Evolutionary conservation across 1,140 invertebrate species (phyloP).

Genomic region (Drosophila prosaltans): DNA sequence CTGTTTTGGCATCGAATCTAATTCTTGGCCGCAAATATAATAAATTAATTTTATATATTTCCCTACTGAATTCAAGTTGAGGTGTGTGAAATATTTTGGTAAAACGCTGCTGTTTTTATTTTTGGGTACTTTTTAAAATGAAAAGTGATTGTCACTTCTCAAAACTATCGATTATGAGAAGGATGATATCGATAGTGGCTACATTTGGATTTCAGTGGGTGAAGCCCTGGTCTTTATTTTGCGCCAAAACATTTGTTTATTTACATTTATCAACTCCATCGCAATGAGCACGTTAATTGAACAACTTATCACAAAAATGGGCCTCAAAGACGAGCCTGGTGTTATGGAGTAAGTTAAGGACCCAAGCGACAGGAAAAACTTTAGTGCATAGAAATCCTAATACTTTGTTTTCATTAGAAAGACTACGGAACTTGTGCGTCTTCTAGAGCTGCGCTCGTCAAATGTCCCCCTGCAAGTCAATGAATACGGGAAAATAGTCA

Average conservation of each 20-base stretch:
- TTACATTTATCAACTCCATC: conserved; percentile 15
- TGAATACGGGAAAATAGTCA: conserved; percentile 77
- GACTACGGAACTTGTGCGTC: conserved; percentile 70
- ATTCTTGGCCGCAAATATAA: conserved; percentile 57
- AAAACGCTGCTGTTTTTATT: background rate
- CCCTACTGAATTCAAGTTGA: conserved; percentile 35
- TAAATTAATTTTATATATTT: conserved; percentile 35
- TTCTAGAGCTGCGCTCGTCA: conserved; percentile 72
- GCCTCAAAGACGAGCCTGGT: conserved; percentile 65
- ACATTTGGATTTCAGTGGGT: too few relatives aligned
- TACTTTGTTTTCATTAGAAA: conserved; percentile 47
- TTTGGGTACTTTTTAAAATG: background rate
- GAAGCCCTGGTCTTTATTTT: background rate
- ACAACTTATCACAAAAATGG: conserved; percentile 75
- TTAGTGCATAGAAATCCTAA: background rate
- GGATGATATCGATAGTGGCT: background rate
- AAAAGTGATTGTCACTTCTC: too few relatives aligned
- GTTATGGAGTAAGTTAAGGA: conserved; percentile 57
- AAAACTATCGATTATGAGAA: background rate
- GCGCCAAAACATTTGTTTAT: conserved; percentile 37
- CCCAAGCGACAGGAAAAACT: background rate
- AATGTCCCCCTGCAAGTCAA: conserved; percentile 75
- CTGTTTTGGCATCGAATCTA: conserved; percentile 47
- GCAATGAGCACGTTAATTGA: conserved; percentile 72
- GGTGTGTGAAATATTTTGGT: conserved; percentile 28